Evolutionary conservation across 1,140 invertebrate genomes (phyloP), one percentile per base, ranked within the genome.

Genomic region (Lepidurus packardi): DNA sequence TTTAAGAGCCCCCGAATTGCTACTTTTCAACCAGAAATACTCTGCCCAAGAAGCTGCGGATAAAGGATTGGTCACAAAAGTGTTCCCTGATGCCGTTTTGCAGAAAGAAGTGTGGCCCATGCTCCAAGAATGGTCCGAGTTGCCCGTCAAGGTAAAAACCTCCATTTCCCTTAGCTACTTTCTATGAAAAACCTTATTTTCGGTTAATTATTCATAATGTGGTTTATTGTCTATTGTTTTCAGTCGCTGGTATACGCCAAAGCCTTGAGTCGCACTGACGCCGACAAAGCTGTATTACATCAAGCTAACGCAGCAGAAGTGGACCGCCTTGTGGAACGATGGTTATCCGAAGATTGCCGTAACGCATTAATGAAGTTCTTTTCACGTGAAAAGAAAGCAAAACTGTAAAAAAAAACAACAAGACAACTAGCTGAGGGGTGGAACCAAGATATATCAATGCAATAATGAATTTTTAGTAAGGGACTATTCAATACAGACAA

Each of bases 11-110:
- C 88, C 87, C 78, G 92, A 96, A 85, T 85, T 97, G 85, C 85
- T 98, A 47, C 84, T 93, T 42, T 91, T 96, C 79, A 92, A 92
- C 80, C 87, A 91, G 78, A 95, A 91, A 85, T 87, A 98, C 78
- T 88, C 87, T 80, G 94, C 94, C 7, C 78, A 87, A 77, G 91
- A 94, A 86, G 95, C 94, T 1, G 84, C 88, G 21, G 84, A 90
- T 43, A 86, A 87, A 82, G 91, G 92, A 65, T 88, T 97, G 65
- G 88, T 96, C 0, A 90, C 91, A 47, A 86, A 90, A 83, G 84
- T 95, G 10, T 90, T 90, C 77, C 87, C 90, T 47, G 83, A 87
- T 77, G 84, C 88, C 47, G 85, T 86, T 25, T 87, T 92, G 79
- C 82, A 88, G 76, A 82, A 84, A 73, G 88, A 91, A 82, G 87